A percentile compares a stretch with the other conserved stretches of the same genome.
These are phyloP conservation scores for Adelognathus sp. DNA, from an alignment of 2,888 invertebrate species.

Conservation along the genomic window DNA sequence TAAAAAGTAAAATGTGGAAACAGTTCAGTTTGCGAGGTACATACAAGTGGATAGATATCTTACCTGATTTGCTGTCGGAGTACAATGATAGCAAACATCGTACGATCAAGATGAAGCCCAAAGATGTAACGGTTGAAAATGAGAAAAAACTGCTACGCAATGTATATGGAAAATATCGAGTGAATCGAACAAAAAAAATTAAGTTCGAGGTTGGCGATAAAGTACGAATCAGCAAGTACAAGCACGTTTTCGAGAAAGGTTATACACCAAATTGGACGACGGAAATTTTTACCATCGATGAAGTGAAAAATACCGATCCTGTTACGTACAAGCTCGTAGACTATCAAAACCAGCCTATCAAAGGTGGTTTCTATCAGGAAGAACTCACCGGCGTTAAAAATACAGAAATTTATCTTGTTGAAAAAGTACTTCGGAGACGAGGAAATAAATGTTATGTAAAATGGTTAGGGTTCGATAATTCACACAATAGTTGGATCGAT, in stretches of 20 bases:
- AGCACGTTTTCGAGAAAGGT: too few relatives aligned
- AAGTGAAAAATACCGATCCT: slow-evolving; percentile 70
- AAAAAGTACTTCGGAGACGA: not conserved
- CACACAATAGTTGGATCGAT: too few relatives aligned
- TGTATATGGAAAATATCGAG: too few relatives aligned
- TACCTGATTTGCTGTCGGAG: slow-evolving; percentile 32
- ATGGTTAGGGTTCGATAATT: slow-evolving; percentile 5
- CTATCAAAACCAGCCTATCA: slow-evolving; percentile 64
- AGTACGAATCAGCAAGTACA: too few relatives aligned
- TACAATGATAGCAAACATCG: slow-evolving; percentile 73
- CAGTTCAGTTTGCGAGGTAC: too few relatives aligned
- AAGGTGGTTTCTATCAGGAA: slow-evolving; percentile 72
- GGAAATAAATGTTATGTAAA: not conserved
- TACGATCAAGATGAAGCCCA: slow-evolving; percentile 71
- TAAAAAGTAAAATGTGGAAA: too few relatives aligned
- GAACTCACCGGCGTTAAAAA: slow-evolving; percentile 71
- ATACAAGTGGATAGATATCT: too few relatives aligned
- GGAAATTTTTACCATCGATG: too few relatives aligned
- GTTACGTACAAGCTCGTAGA: slow-evolving; percentile 68
- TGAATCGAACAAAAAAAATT: slow-evolving; percentile 15
- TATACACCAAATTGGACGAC: too few relatives aligned
- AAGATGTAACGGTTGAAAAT: slow-evolving; percentile 71
- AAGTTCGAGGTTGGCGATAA: not conserved
- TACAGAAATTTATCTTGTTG: slow-evolving; percentile 62
- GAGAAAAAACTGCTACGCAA: too few relatives aligned